These are phyloP conservation scores for Rhabdomys dilectus DNA, from an alignment of 2,113 vertebrate species.

Conservation along the genomic window DNA sequence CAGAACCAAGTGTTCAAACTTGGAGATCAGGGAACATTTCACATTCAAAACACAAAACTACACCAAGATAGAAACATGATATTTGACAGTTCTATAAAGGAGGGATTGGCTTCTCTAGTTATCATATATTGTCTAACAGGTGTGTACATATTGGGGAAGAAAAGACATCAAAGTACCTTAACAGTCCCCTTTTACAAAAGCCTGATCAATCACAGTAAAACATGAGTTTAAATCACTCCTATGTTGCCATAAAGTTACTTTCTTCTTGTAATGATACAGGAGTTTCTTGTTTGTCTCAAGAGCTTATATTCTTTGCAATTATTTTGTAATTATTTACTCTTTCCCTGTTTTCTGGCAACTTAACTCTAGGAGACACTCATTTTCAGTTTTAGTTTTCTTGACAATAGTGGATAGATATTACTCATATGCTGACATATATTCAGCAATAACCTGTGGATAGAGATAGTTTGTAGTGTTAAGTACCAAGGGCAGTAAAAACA, in stretches of 20 bases:
- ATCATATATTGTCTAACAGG: background rate
- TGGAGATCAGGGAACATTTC: background rate
- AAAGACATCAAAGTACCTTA: background rate
- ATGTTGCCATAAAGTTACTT: background rate
- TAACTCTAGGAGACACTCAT: background rate
- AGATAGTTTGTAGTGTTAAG: background rate
- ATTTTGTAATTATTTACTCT: conserved; percentile 39
- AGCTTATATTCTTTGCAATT: conserved; percentile 31
- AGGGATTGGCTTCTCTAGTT: background rate
- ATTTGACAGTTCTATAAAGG: background rate
- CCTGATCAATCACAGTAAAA: background rate
- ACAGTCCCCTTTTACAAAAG: background rate
- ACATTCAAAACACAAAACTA: background rate
- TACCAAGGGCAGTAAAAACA: background rate
- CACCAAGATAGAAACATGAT: background rate
- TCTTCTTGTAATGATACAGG: background rate
- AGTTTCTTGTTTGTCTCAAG: background rate
- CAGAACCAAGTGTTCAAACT: background rate
- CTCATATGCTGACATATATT: conserved; percentile 35
- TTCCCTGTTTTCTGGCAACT: conserved; percentile 5
- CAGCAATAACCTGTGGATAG: background rate
- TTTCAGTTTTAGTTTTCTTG: conserved; percentile 49
- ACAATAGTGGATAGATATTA: background rate
- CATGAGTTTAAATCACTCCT: background rate
- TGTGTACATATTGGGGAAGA: background rate